Evolutionary conservation across 2,113 vertebrate genomes (phyloP), one percentile per base, ranked within the genome.

Genomic region (Pao palembangensis): DNA sequence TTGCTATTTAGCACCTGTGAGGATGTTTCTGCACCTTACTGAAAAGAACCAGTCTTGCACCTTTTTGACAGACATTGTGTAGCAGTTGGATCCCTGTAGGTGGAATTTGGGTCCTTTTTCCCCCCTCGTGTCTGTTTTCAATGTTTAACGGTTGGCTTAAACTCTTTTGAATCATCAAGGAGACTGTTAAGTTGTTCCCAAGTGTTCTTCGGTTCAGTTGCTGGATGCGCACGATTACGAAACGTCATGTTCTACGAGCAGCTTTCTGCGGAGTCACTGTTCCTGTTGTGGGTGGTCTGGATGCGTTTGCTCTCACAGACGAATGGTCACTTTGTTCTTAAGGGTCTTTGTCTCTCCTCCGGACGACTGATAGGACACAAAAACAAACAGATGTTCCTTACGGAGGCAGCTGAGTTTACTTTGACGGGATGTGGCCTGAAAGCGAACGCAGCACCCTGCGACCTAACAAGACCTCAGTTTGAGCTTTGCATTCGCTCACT

Each of bases 31-130:
- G 89, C 89, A 90, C 89, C 89, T 91, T 91, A 88, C 73, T 71
- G 79, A 89, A 82, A 82, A 84, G 85, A 90, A 88, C 81, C 83
- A 81, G 68, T 76, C 79, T 67, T 81, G 89, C 89, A 90, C 88
- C 84, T 90, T 89, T 68, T 70, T 64, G 64, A 81, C 25, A 78
- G 78, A 58, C 43, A 64, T 73, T 68, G 70, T 87, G 80, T 87
- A 83, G 81, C 76, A 80, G 68, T 74, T 71, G 68, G 72, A 74
- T 58, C 77, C 67, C 59, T 73, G 31, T 68, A 67, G 71, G 60
- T 79, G 58, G 51, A 77, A 58, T 64, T 43, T 59, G 57, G 38
- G 20, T 56, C 51, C 44, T 68, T 46, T 41, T n/a, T 49, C 18
- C n/a, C 12, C 5, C 1, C n/a, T 38, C 52, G 68, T 76, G 62